phyloP scores from a whole-genome alignment of 2,888 invertebrate genomes.

The Lithodes maja region DNA sequence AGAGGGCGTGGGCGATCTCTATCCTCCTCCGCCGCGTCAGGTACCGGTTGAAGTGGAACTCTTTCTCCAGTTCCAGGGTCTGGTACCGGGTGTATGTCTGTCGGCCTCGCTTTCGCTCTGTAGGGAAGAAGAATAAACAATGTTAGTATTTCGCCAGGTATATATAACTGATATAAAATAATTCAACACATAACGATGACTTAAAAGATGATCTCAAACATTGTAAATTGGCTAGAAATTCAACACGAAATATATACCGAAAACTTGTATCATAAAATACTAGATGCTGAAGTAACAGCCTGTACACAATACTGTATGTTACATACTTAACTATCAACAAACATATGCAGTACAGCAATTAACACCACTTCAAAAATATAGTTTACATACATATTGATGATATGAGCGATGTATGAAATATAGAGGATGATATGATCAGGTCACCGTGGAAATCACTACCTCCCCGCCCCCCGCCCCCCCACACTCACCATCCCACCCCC shows the following conservation, averaged over 20 bases:
- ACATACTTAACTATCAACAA: no score
- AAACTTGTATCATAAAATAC: no score
- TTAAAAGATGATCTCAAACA: no score
- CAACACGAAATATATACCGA: no score
- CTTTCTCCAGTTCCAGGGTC: constrained; percentile 77
- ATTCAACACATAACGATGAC: no score
- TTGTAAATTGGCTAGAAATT: no score
- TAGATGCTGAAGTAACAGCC: no score
- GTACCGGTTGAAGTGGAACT: constrained; percentile 97
- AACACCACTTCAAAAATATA: no score
- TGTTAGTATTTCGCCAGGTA: background rate
- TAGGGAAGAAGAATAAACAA: constrained; percentile 17
- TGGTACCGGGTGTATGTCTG: constrained; percentile 75
- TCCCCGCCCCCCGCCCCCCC: background rate
- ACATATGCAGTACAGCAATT: no score
- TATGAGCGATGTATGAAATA: background rate
- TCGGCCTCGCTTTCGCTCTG: constrained; percentile 74
- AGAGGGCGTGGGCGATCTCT: constrained; percentile 97
- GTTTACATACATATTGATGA: background rate
- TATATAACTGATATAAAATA: background rate
- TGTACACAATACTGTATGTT: no score
- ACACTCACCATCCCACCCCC: background rate
- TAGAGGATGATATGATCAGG: background rate
- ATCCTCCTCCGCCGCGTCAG: constrained; percentile 95
- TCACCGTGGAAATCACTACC: background rate